Percentiles rank a stretch among this genome's conserved stretches.
phyloP scores from a whole-genome alignment of 2,888 invertebrate genomes.

The Crocallis elinguaria region DNA sequence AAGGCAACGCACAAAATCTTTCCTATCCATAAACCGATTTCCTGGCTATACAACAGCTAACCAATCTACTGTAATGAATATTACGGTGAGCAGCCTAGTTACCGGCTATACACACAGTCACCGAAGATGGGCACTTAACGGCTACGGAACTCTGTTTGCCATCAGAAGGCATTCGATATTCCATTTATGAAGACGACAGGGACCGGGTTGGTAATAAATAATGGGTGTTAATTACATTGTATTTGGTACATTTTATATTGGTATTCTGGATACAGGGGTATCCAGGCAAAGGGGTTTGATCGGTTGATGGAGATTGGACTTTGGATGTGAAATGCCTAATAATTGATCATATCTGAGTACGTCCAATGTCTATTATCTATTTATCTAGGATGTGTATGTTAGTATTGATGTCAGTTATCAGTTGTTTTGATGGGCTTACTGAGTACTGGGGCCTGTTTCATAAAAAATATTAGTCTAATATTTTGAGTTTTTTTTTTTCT shows the following conservation, averaged over 20 bases:
- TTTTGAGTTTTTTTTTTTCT: no score
- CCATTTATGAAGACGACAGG: conserved; percentile 31
- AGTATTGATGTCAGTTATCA: no score
- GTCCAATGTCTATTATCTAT: no score
- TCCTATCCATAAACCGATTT: conserved; percentile 7
- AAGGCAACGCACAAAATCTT: neutral
- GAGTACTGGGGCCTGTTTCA: no score
- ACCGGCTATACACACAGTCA: conserved; percentile 17
- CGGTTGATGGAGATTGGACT: conserved; percentile 21
- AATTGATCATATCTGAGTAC: no score
- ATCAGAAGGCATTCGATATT: conserved; percentile 33
- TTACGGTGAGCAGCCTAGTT: conserved; percentile 11
- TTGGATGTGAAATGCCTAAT: conserved; percentile 13
- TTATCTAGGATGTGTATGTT: no score
- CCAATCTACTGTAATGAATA: conserved; percentile 16
- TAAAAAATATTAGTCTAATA: no score
- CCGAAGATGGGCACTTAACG: conserved; percentile 31
- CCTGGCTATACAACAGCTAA: conserved; percentile 4
- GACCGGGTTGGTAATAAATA: conserved; percentile 28
- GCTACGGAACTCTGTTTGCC: conserved; percentile 30
- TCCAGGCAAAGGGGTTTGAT: conserved; percentile 23
- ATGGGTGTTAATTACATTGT: conserved; percentile 28
- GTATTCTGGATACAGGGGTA: no score
- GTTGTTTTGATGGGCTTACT: no score
- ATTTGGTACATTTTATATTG: conserved; percentile 10